Conservation (phyloP, 1,140 invertebrate genomes). For the Yoshiicerus persimilis region DNA sequence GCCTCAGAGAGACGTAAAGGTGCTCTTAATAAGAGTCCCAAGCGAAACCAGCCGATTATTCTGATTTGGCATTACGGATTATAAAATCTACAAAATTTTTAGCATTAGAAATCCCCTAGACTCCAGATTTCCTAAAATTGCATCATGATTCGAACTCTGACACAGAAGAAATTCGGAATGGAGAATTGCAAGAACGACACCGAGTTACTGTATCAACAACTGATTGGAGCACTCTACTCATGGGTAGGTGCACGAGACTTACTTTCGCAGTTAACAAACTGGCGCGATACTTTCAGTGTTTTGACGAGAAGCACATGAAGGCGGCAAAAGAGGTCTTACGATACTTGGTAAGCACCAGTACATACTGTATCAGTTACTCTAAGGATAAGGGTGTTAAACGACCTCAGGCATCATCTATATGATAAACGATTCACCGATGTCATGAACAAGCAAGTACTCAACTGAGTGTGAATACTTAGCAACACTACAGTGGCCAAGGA, state of each 20-base stretch:
- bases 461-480: constrained; percentile 47
- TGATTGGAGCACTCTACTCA: constrained; percentile 33
- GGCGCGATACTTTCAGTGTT: background rate
- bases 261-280: constrained; percentile 53
- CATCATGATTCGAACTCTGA: no score
- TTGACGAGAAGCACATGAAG: background rate
- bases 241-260: constrained; percentile 35
- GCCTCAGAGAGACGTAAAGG: no score
- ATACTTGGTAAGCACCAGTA: background rate
- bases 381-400: background rate
- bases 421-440: constrained; percentile 49
- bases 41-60: no score
- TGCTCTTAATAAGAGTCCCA: no score
- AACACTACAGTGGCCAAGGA: constrained; percentile 52
- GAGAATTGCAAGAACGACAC: constrained; percentile 44
- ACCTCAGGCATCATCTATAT: no score
- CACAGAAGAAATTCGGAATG: constrained; percentile 51
- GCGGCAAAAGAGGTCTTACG: background rate
- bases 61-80: no score
- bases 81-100: no score
- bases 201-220: constrained; percentile 50
- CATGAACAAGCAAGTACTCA: constrained; percentile 46
- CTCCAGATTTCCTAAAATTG: no score
- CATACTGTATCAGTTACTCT: background rate
- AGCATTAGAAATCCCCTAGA: no score